Percentiles rank a stretch among this genome's conserved stretches.
Evolutionary conservation across 2,113 vertebrate species (phyloP).

Genomic region (Paradisaea rubra): DNA sequence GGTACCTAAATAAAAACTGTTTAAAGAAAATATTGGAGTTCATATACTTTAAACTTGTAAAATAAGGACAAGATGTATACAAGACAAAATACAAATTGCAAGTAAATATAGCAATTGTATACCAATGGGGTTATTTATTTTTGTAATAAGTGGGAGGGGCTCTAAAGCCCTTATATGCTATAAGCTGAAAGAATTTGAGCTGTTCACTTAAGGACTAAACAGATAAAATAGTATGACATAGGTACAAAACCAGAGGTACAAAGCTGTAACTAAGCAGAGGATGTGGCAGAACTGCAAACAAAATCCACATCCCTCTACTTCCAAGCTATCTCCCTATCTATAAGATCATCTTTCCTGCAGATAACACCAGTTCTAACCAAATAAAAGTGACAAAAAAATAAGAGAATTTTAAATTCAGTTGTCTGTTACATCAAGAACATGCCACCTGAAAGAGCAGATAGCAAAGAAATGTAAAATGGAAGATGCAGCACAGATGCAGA

Average conservation of each 20-base stretch:
- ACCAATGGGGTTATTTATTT: not conserved
- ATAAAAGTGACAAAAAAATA: not conserved
- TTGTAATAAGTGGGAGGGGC: not conserved
- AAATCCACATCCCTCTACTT: not conserved
- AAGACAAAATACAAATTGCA: not conserved
- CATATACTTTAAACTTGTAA: not conserved
- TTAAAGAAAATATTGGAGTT: not conserved
- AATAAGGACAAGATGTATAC: not conserved
- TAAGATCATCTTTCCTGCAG: accelerated
- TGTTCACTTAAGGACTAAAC: not conserved
- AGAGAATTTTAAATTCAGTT: not conserved
- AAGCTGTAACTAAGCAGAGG: not conserved
- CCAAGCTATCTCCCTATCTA: not conserved
- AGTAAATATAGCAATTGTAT: not conserved
- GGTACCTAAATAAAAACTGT: not conserved
- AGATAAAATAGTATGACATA: not conserved
- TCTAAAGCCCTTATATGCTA: not conserved
- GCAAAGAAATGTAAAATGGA: not conserved
- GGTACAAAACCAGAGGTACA: not conserved
- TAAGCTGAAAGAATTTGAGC: not conserved
- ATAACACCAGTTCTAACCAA: not conserved
- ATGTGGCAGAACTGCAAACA: not conserved
- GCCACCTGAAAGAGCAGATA: not conserved
- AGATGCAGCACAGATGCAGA: not conserved
- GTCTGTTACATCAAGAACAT: not conserved